Percentiles rank a stretch among this genome's conserved stretches.
These are phyloP conservation scores for Oncorhynchus clarkii DNA, from an alignment of 2,113 vertebrate genomes.

Conservation along the genomic window DNA sequence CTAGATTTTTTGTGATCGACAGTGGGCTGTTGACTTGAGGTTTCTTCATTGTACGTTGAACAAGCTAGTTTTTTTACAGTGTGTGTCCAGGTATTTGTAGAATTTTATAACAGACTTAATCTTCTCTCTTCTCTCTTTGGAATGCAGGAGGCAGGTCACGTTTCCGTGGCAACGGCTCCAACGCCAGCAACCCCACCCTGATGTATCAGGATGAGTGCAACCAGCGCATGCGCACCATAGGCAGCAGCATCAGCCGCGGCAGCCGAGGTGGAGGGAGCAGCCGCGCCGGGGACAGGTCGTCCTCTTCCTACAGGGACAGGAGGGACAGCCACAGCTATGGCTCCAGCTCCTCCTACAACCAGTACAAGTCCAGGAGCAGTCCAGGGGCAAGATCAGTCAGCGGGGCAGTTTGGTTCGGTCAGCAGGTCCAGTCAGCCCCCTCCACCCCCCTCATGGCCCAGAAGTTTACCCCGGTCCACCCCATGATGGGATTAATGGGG, in stretches of 20 bases:
- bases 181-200: constrained; percentile 90
- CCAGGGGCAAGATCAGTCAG: constrained; percentile 52
- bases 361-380: constrained; percentile 62
- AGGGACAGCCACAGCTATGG: constrained; percentile 78
- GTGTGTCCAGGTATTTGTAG: background rate
- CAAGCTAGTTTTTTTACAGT: background rate
- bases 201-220: constrained; percentile 93
- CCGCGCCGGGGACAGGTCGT: constrained; percentile 74
- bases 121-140: constrained; percentile 19
- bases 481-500: constrained; percentile 87
- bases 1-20: background rate
- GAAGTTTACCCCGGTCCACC: constrained; percentile 86
- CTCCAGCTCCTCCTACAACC: constrained; percentile 55
- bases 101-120: constrained; percentile 26
- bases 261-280: constrained; percentile 69
- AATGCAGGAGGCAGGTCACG: constrained; percentile 85
- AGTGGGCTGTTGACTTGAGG: background rate
- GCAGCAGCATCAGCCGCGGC: constrained; percentile 21
- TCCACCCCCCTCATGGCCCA: constrained; percentile 81
- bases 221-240: too few species aligned
- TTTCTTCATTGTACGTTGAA: too few species aligned
- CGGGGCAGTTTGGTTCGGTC: constrained; percentile 26
- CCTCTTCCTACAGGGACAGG: constrained; percentile 65
- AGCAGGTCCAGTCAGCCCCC: constrained; percentile 53
- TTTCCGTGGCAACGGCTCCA: constrained; percentile 82